Evolutionary conservation across 1,140 invertebrate genomes (phyloP).

Genomic region (Anthonomus grandis): DNA sequence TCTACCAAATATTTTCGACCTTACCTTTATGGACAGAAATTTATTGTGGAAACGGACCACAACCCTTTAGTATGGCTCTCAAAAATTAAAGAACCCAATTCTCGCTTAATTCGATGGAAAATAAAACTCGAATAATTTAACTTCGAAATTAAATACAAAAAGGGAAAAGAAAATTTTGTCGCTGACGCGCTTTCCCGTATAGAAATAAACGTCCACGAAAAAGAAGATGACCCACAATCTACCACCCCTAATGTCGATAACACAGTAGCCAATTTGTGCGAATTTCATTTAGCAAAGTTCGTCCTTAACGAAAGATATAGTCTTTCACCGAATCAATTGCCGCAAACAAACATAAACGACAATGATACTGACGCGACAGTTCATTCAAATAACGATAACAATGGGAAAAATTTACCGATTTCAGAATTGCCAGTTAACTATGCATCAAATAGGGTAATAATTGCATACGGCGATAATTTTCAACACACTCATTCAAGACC

Average conservation of each 20-base stretch:
- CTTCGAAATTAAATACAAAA: constrained; percentile 42
- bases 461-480: constrained; percentile 2
- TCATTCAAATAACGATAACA: constrained; percentile 7
- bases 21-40: constrained; percentile 30
- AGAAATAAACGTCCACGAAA: constrained; percentile 9
- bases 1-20: constrained; percentile 29
- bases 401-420: constrained; percentile 11
- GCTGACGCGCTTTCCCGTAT: constrained; percentile 6
- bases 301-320: too few species aligned
- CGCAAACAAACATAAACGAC: too few species aligned
- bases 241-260: neutral
- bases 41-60: constrained; percentile 30
- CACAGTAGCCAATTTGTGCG: constrained; percentile 1
- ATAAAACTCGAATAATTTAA: constrained; percentile 46
- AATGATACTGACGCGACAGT: constrained; percentile 4
- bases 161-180: constrained; percentile 11
- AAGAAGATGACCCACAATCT: constrained; percentile 28
- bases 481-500: neutral
- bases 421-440: constrained; percentile 10
- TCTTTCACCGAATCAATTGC: too few species aligned
- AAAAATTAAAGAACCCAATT: constrained; percentile 46
- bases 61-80: constrained; percentile 38
- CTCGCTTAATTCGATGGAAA: constrained; percentile 49
- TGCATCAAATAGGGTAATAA: constrained; percentile 5
- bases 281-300: too few species aligned